phyloP scores from a whole-genome alignment of 2,797 vertebrate genomes.

The Enteromius mattozi region DNA sequence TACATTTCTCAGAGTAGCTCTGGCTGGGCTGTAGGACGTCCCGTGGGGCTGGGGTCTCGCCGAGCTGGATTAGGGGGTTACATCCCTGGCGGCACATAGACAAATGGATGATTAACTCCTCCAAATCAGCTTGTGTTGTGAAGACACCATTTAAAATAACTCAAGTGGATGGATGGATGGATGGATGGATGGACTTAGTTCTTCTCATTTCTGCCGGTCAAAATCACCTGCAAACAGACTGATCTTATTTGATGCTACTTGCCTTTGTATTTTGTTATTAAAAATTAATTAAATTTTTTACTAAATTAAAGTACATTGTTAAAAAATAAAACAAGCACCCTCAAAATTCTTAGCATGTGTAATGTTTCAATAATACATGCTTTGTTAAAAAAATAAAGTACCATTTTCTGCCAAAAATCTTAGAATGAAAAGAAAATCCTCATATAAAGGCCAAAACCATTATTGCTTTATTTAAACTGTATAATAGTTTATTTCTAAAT shows the following conservation, averaged over 20 bases:
- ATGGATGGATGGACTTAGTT: too few relatives aligned
- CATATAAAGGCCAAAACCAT: neutral
- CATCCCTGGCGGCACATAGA: conserved; percentile 66
- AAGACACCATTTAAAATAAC: neutral
- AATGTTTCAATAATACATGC: neutral
- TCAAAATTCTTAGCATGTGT: neutral
- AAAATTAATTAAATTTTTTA: neutral
- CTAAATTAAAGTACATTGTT: neutral
- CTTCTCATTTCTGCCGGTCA: neutral
- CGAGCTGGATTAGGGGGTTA: conserved; percentile 66
- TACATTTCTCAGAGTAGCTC: conserved; percentile 73
- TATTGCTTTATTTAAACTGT: neutral
- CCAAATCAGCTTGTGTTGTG: conserved; percentile 46
- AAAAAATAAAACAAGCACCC: neutral
- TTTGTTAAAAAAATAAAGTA: neutral
- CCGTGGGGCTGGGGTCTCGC: conserved; percentile 47
- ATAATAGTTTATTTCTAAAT: neutral
- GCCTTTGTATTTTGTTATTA: neutral
- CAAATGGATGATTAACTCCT: conserved; percentile 73
- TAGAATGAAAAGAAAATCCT: neutral
- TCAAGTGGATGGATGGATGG: too few relatives aligned
- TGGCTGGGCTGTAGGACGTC: conserved; percentile 60
- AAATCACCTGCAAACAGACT: neutral
- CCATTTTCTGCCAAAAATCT: neutral
- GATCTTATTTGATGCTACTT: neutral